Conservation (phyloP, 2,113 vertebrate genomes). For the Numenius arquata region DNA sequence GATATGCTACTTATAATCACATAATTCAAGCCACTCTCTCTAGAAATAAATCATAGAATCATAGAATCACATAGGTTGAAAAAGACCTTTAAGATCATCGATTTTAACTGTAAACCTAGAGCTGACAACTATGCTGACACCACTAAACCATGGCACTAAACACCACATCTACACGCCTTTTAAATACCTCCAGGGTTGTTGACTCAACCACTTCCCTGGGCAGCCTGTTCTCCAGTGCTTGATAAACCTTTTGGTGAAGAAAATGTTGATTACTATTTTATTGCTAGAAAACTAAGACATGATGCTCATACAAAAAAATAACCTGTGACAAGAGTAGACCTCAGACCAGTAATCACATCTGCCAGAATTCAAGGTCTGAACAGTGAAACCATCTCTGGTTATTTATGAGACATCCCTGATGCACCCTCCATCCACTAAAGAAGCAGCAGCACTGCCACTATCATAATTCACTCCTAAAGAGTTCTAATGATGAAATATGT, state of each 20-base stretch:
- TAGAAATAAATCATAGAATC: neutral
- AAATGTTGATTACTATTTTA: neutral
- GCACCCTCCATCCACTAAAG: neutral
- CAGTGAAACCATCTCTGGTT: neutral
- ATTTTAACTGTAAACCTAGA: neutral
- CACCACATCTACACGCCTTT: neutral
- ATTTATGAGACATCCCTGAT: neutral
- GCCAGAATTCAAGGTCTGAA: neutral
- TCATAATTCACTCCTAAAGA: neutral
- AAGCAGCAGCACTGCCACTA: neutral
- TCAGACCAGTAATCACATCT: neutral
- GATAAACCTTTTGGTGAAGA: neutral
- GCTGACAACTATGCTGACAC: neutral
- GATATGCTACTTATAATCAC: neutral
- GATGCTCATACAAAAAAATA: neutral
- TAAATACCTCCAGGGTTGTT: neutral
- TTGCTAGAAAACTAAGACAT: neutral
- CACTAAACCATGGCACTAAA: neutral
- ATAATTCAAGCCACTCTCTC: neutral
- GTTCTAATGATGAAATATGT: neutral
- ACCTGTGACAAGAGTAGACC: neutral
- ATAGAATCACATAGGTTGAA: neutral
- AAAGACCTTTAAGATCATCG: neutral
- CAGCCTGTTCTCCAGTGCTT: neutral
- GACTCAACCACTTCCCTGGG: neutral